A percentile compares a stretch with the other conserved stretches of the same genome.
phyloP scores from a whole-genome alignment of 2,888 invertebrate species.

The Leptinotarsa peninsularis region DNA sequence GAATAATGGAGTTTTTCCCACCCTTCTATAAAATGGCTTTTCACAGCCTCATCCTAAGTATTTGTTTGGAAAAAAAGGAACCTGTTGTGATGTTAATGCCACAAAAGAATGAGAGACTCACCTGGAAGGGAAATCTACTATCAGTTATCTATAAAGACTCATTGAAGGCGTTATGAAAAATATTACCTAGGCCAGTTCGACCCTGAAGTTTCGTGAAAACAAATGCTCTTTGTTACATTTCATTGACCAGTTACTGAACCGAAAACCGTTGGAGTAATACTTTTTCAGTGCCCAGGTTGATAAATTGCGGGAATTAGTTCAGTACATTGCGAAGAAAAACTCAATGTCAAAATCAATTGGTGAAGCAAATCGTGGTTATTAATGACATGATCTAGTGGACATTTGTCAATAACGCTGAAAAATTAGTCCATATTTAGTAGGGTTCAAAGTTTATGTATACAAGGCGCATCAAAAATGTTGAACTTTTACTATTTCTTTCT shows the following conservation, averaged over 20 bases:
- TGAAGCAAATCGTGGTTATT: slow-evolving; percentile 3
- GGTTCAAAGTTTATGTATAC: too few relatives aligned
- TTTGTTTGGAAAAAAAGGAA: too few relatives aligned
- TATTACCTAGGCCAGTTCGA: background rate
- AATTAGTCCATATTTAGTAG: background rate
- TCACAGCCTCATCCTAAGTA: too few relatives aligned
- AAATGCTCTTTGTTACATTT: slow-evolving; percentile 6
- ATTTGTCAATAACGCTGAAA: background rate
- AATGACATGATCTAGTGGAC: slow-evolving; percentile 2
- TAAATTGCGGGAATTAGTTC: slow-evolving; percentile 11
- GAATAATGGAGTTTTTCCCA: too few relatives aligned
- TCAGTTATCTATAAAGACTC: too few relatives aligned
- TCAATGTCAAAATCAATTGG: slow-evolving; percentile 18
- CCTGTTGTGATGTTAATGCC: too few relatives aligned
- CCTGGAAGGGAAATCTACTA: too few relatives aligned
- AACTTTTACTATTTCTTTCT: too few relatives aligned
- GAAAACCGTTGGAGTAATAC: slow-evolving; percentile 17
- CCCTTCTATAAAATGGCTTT: too few relatives aligned
- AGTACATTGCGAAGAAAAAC: background rate
- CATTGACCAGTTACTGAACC: slow-evolving; percentile 16
- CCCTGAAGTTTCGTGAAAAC: slow-evolving; percentile 16
- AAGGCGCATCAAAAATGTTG: too few relatives aligned
- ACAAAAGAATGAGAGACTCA: too few relatives aligned
- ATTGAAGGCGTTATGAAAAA: too few relatives aligned
- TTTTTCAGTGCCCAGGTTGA: slow-evolving; percentile 10